Base-by-base conservation (phyloP, 2,113 vertebrate genomes). In the Pantherophis guttatus region DNA sequence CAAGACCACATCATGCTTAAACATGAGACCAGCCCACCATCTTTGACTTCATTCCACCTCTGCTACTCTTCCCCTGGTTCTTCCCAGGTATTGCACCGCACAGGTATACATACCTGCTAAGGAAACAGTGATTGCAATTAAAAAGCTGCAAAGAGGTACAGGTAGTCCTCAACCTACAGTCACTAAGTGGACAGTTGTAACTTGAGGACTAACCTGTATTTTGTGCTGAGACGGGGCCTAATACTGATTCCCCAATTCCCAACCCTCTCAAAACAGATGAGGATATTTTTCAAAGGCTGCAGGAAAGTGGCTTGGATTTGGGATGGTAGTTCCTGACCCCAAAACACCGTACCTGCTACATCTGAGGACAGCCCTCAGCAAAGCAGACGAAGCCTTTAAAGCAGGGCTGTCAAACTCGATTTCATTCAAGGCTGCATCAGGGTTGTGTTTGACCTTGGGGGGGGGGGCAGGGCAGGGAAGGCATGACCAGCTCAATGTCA, bases 21-120 rank as follows among this genome's bases (percentile, higher is more conserved):
- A 10, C 29, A 0, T 0, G 0, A 86, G 57, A 7, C 90, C 0
- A 53, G 0, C 86, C 55, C 87, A 87, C 11, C 48, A 0, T 11
- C 21, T 0, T 81, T 85, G 0, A 0, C 8, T 75, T 15, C 70
- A 15, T 23, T 3, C 21, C 33, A 33, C 26, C 0, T 0, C 87
- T 89, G 62, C 53, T 2, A 0, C 0, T 52, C 44, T 48, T 48
- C 44, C 87, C 5, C 0, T 2, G 0, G 17, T 5, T 1, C 11
- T 10, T 6, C 13, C 54, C 17, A 24, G 15, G 4, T 24, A 5
- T 33, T n/a, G 50, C 26, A 10, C 29, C 4, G 26, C 17, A 52
- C 26, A 62, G 39, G 9, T 53, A 12, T 39, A 70, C 90, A 93
- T 62, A 86, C 15, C 55, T 9, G 19, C 53, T 8, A 59, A 53